Conservation (phyloP, 2,113 vertebrate genomes). For the Coregonus clupeaformis region DNA sequence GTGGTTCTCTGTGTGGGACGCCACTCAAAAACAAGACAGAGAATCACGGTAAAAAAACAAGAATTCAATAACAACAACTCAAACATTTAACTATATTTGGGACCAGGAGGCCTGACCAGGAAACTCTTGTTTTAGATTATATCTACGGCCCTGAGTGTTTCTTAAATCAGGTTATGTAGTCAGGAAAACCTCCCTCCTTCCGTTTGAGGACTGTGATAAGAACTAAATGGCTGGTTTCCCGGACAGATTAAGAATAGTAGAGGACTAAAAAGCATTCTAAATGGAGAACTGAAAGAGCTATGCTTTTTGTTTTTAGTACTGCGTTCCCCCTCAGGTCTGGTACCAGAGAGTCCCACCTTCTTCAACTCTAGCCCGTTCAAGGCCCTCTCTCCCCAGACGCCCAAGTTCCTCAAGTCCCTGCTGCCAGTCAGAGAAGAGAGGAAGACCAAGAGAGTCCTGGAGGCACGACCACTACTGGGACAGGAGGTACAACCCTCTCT, state of each 20-base stretch:
- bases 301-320: background rate
- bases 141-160: too few species aligned
- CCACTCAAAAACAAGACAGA: constrained; percentile 83
- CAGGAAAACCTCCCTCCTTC: too few species aligned
- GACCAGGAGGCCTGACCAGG: too few species aligned
- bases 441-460: constrained; percentile 81
- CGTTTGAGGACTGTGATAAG: too few species aligned
- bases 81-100: too few species aligned
- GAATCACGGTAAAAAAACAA: constrained; percentile 60
- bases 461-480: constrained; percentile 88
- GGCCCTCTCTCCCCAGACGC: constrained; percentile 89
- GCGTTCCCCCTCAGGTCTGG: constrained; percentile 50
- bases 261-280: too few species aligned
- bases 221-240: too few species aligned
- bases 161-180: too few species aligned
- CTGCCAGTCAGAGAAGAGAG: constrained; percentile 93
- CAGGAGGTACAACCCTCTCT: constrained; percentile 79
- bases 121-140: too few species aligned
- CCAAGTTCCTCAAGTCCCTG: constrained; percentile 94
- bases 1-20: constrained; percentile 79
- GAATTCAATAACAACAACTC: background rate
- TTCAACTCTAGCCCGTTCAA: constrained; percentile 90
- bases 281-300: too few species aligned
- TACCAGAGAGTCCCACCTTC: constrained; percentile 82
- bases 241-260: too few species aligned